These are phyloP conservation scores for Eira barbara DNA, from an alignment of 2,113 vertebrate species.

Conservation along the genomic window DNA sequence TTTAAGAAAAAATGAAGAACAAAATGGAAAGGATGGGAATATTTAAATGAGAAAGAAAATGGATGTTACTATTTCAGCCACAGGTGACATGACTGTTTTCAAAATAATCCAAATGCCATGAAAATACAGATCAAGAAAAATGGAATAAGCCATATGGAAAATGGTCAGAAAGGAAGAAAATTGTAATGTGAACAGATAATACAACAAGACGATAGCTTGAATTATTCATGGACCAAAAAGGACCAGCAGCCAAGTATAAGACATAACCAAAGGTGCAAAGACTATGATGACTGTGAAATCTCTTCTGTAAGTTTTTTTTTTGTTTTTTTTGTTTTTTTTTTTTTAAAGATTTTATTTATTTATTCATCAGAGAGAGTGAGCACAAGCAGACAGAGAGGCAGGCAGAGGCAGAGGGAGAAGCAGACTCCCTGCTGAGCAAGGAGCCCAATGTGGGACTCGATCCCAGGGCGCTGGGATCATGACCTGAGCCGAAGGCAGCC, in stretches of 20 bases:
- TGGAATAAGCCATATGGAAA: background rate
- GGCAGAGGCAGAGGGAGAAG: too few relatives aligned
- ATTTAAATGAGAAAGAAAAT: background rate
- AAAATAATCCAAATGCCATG: background rate
- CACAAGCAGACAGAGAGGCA: too few relatives aligned
- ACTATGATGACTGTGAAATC: background rate
- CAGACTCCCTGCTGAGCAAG: too few relatives aligned
- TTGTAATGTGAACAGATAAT: background rate
- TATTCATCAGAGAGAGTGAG: too few relatives aligned
- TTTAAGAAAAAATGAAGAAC: background rate
- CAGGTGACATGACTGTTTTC: background rate
- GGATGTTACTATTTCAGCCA: background rate
- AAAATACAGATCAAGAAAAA: conserved; percentile 36
- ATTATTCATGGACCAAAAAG: background rate
- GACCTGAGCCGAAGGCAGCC: too few relatives aligned
- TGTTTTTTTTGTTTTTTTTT: too few relatives aligned
- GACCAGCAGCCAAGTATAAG: background rate
- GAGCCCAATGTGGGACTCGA: too few relatives aligned
- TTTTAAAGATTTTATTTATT: too few relatives aligned
- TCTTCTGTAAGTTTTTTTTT: background rate
- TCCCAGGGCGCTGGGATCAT: too few relatives aligned
- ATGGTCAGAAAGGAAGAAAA: conserved; percentile 9
- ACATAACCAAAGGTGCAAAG: background rate
- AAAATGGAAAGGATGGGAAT: background rate
- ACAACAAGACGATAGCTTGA: background rate